Percentiles rank a stretch among this genome's conserved stretches.
Conservation (phyloP, 2,113 vertebrate genomes). For the Coreoperca whiteheadi region DNA sequence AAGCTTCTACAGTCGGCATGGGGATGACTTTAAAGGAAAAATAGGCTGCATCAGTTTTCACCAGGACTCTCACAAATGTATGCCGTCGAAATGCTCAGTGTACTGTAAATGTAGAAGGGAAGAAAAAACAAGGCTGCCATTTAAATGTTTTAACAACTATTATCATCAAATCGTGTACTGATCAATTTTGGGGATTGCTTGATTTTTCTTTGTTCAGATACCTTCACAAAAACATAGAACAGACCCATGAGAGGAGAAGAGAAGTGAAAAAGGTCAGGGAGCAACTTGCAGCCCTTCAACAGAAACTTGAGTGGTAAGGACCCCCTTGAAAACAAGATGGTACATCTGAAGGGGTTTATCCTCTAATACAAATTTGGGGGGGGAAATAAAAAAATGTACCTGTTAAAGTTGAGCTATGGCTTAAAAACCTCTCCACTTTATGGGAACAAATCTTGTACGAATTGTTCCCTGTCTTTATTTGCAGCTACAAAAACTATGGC, state of each 20-base stretch:
- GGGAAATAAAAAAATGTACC: slow-evolving; percentile 16
- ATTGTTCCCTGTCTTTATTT: not conserved
- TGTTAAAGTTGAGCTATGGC: not conserved
- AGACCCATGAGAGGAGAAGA: slow-evolving; percentile 89
- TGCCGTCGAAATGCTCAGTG: not conserved
- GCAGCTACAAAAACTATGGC: slow-evolving; percentile 93
- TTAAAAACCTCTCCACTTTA: not conserved
- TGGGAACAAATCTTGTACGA: not conserved
- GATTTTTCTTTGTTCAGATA: slow-evolving; percentile 84
- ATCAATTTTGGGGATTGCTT: not conserved
- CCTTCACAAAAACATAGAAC: slow-evolving; percentile 91
- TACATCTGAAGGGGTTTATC: too few species aligned
- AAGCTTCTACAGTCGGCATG: not conserved
- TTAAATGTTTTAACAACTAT: not conserved
- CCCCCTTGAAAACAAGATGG: too few species aligned
- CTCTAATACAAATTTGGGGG: too few species aligned
- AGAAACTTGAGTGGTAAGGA: slow-evolving; percentile 91
- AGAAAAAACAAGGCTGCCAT: not conserved
- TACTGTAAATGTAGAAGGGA: not conserved
- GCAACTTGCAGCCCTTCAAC: slow-evolving; percentile 87
- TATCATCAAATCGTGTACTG: too few species aligned
- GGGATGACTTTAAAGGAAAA: not conserved
- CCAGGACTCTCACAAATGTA: not conserved
- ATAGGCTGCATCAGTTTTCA: not conserved
- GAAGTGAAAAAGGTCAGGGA: slow-evolving; percentile 89